Evolutionary conservation across 1,140 invertebrate species (phyloP).

Genomic region (Drosophila kurseongensis): DNA sequence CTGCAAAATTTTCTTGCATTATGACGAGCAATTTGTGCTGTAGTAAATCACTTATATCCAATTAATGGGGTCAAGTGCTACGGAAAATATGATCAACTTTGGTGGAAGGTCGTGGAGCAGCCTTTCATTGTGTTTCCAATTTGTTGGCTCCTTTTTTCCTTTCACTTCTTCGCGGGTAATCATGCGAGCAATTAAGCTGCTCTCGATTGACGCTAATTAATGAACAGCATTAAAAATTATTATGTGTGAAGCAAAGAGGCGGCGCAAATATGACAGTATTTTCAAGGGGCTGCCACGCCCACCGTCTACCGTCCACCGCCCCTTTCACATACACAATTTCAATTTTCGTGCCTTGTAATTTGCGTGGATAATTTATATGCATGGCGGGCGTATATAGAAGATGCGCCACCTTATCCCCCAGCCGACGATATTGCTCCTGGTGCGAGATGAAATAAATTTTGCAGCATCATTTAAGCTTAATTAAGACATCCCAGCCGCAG

Average conservation of each 20-base stretch:
- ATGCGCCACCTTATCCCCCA: constrained; percentile 36
- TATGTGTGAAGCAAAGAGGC: constrained; percentile 50
- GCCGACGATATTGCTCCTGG: constrained; percentile 31
- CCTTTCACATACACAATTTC: constrained; percentile 45
- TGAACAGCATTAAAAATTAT: constrained; percentile 78
- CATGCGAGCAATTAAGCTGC: constrained; percentile 60
- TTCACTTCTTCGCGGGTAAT: constrained; percentile 45
- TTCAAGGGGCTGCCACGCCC: constrained; percentile 15
- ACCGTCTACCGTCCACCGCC: constrained; percentile 19
- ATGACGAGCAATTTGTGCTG: constrained; percentile 4
- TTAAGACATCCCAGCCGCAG: constrained; percentile 74
- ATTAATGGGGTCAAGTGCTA: constrained; percentile 15
- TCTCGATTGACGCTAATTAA: constrained; percentile 70
- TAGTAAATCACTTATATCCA: constrained; percentile 16
- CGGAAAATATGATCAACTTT: constrained; percentile 18
- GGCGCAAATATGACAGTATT: constrained; percentile 59
- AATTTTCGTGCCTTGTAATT: constrained; percentile 79
- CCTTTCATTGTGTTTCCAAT: constrained; percentile 26
- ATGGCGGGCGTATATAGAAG: constrained; percentile 72
- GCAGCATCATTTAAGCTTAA: constrained; percentile 83
- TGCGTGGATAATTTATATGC: constrained; percentile 80
- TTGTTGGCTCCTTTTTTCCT: constrained; percentile 11
- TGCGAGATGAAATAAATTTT: constrained; percentile 83
- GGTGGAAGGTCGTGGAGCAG: neutral
- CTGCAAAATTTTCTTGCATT: neutral